A percentile compares a stretch with the other conserved stretches of the same genome.
Conservation (phyloP, 2,797 vertebrate genomes). For the Hoplostethus mediterraneus region DNA sequence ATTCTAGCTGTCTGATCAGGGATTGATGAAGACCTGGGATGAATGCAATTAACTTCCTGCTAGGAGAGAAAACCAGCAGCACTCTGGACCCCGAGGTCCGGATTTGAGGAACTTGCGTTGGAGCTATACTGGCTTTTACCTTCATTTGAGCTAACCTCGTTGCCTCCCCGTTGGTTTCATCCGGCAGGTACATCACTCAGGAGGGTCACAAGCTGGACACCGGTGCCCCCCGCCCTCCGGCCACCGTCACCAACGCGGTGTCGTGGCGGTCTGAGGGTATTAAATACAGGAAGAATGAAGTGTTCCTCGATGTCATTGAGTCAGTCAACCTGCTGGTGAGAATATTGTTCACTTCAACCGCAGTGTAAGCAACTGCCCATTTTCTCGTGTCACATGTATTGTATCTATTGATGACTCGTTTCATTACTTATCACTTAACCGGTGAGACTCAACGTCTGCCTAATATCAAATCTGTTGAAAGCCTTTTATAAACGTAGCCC, state of each 20-base stretch:
- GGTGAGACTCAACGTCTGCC: not conserved
- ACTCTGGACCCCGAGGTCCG: no score
- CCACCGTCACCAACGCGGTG: conserved; percentile 91
- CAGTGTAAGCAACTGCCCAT: not conserved
- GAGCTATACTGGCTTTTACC: no score
- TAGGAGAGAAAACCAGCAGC: no score
- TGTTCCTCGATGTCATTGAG: conserved; percentile 92
- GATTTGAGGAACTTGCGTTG: no score
- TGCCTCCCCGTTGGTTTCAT: no score
- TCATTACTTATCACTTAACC: not conserved
- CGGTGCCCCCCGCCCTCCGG: conserved; percentile 89
- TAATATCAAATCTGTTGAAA: not conserved
- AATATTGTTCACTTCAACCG: not conserved
- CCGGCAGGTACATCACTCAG: conserved; percentile 91
- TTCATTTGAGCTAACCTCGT: not conserved
- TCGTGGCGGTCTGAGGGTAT: conserved; percentile 93
- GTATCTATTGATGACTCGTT: no score
- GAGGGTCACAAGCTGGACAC: conserved; percentile 93
- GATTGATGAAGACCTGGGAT: no score
- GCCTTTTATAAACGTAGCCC: no score
- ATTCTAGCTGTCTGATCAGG: no score
- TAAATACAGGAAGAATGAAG: conserved; percentile 93
- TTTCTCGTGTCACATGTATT: not conserved
- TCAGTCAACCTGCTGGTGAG: conserved; percentile 91
- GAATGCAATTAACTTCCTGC: no score